Conservation (phyloP, 2,888 invertebrate genomes). For the Terebella lapidaria region DNA sequence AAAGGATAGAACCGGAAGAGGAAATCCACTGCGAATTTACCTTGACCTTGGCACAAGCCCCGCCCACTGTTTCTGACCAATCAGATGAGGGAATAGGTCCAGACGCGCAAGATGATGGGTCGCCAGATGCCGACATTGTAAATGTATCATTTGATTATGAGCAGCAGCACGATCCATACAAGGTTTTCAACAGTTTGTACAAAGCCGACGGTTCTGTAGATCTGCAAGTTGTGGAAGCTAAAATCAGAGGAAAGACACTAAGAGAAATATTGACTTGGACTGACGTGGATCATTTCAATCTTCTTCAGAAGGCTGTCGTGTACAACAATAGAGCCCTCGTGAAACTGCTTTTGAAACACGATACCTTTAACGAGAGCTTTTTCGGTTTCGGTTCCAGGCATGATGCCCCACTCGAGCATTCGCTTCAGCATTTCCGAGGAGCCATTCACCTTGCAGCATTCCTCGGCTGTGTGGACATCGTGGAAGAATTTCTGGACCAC, state of each 20-base stretch:
- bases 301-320: background rate
- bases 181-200: background rate
- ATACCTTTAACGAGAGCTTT: background rate
- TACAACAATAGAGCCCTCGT: background rate
- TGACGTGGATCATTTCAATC: background rate
- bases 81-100: too few relatives aligned
- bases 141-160: too few relatives aligned
- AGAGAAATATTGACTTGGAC: background rate
- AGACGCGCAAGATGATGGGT: too few relatives aligned
- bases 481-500: background rate
- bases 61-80: too few relatives aligned
- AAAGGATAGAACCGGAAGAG: too few relatives aligned
- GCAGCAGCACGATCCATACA: background rate
- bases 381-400: background rate
- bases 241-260: background rate
- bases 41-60: too few relatives aligned
- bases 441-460: constrained; percentile 1
- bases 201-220: background rate
- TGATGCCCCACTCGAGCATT: background rate
- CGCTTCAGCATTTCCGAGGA: background rate
- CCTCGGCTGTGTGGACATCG: background rate
- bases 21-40: too few relatives aligned
- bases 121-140: too few relatives aligned
- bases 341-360: background rate
- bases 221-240: background rate